phyloP scores from a whole-genome alignment of 2,888 invertebrate species.

The Drosophila tanythrix region DNA sequence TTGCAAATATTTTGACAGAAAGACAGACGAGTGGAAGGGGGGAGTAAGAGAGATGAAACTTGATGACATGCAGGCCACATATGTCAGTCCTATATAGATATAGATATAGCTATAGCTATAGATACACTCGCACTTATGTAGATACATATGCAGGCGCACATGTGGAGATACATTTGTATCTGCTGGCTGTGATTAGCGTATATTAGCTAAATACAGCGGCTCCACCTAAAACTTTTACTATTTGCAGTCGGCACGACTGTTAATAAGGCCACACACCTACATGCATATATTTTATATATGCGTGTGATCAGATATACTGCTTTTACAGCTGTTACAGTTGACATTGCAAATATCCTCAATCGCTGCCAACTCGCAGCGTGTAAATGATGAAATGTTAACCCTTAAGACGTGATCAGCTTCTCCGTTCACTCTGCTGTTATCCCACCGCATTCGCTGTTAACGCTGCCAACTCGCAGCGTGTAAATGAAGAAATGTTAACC shows the following conservation, averaged over 20 bases:
- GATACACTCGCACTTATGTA: background rate
- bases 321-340: background rate
- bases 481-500: background rate
- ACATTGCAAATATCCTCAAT: background rate
- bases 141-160: conserved; percentile 3
- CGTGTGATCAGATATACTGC: background rate
- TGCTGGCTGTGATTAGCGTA: conserved; percentile 44
- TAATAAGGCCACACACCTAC: conserved; percentile 9
- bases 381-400: background rate
- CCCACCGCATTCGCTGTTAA: background rate
- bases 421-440: no score
- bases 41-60: conserved; percentile 29
- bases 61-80: conserved; percentile 62
- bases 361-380: background rate
- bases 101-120: background rate
- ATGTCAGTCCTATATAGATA: conserved; percentile 37
- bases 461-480: background rate
- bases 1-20: conserved; percentile 62
- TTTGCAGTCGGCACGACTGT: conserved; percentile 1
- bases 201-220: conserved; percentile 42
- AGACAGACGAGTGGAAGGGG: conserved; percentile 3
- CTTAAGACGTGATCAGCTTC: background rate
- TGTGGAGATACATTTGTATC: conserved; percentile 26
- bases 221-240: conserved; percentile 27
- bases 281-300: background rate